Conservation (phyloP, 2,113 vertebrate species). For the Triplophysa siluroides region DNA sequence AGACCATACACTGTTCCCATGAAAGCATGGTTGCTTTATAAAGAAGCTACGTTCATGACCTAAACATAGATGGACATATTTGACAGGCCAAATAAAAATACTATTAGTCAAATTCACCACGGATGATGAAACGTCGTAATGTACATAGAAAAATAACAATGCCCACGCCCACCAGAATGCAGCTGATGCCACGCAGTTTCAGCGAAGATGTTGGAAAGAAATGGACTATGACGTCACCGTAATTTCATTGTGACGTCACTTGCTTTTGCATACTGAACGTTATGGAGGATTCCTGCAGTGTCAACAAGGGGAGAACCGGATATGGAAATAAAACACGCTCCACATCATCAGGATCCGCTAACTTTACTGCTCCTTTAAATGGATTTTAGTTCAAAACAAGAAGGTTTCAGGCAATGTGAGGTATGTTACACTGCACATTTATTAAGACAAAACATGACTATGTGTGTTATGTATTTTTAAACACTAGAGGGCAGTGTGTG, state of each 20-base stretch:
- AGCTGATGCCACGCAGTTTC: background rate
- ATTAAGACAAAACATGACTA: background rate
- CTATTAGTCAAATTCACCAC: background rate
- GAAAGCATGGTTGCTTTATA: background rate
- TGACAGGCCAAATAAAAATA: background rate
- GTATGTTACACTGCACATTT: constrained; percentile 1
- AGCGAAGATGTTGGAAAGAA: too few species aligned
- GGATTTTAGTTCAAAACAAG: background rate
- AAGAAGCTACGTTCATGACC: background rate
- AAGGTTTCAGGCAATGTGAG: background rate
- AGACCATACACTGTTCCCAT: constrained; percentile 3
- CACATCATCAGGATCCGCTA: background rate
- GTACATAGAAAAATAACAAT: background rate
- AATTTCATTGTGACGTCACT: constrained; percentile 11
- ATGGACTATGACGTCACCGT: background rate
- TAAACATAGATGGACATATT: background rate
- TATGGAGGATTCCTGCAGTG: constrained; percentile 8
- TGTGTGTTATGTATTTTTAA: background rate
- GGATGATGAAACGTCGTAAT: background rate
- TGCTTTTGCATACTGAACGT: constrained; percentile 55
- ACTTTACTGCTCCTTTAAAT: background rate
- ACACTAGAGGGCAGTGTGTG: constrained; percentile 6
- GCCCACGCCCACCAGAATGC: background rate
- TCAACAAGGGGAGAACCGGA: background rate
- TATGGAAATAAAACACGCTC: background rate